Percentiles rank a stretch among this genome's conserved stretches.
phyloP scores from a whole-genome alignment of 2,113 vertebrate genomes.

The Zingel zingel region DNA sequence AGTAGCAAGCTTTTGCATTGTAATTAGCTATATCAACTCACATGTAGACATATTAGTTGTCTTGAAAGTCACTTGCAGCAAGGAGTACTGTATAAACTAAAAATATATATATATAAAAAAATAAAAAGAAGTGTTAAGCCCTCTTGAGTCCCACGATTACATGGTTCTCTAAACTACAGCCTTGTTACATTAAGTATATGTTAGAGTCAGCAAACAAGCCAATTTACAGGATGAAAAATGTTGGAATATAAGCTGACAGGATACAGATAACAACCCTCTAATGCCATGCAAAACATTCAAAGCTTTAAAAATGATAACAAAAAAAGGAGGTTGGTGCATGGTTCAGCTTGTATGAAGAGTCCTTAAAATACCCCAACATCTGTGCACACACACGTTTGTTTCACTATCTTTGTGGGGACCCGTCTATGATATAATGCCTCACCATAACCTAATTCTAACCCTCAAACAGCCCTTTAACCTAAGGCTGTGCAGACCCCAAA shows the following conservation, averaged over 20 bases:
- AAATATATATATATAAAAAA: no score
- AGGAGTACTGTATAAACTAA: not conserved
- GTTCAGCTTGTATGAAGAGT: slow-evolving; percentile 24
- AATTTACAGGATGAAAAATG: not conserved
- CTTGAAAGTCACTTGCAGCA: not conserved
- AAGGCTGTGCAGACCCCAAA: no score
- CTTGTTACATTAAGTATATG: not conserved
- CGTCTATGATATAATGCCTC: no score
- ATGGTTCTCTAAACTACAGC: not conserved
- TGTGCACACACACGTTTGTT: not conserved
- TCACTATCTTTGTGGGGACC: no score
- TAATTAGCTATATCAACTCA: no score
- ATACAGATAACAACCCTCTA: not conserved
- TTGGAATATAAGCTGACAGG: not conserved
- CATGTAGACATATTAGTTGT: no score
- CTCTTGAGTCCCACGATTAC: not conserved
- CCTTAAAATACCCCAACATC: not conserved
- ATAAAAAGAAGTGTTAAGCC: not conserved
- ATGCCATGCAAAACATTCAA: not conserved
- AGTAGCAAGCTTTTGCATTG: no score
- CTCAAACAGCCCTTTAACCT: no score
- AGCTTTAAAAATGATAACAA: not conserved
- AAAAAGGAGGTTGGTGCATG: not conserved
- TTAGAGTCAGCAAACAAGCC: not conserved
- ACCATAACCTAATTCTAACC: no score